Evolutionary conservation across 2,888 invertebrate genomes (phyloP), one percentile per base, ranked within the genome.

Genomic region (Aporophyla lueneburgensis): DNA sequence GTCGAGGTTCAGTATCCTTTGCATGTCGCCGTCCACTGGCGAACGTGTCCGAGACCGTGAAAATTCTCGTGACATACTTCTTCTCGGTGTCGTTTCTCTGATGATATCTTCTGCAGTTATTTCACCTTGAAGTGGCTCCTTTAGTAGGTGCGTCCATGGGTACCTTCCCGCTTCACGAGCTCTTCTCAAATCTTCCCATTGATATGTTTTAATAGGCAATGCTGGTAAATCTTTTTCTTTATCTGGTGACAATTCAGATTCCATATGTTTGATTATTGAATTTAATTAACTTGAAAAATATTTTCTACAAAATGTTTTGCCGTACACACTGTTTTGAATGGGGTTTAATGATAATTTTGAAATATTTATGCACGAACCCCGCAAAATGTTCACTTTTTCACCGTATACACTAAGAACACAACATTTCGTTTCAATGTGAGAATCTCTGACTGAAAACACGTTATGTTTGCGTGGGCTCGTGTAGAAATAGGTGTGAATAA

Each of bases 91-190:
- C 6, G 95, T 93, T 86, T 95, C 96, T 85, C 96, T 93, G 80
- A 96, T 92, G 86, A 97, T 91, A 93, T 97, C 93, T 93, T 96
- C 96, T 46, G 96, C 96, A 68, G 96, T 96, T 80, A 97, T 94
- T 90, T 95, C 95, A 72, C 95, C 96, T 88, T 94, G 94, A 40
- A 97, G 93, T 0, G 97, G 97, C 43, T 96, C 97, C 92, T 98
- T 98, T 89, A 98, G 97, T 46, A 98, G 94, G 93, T 98, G 97
- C 21, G 98, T 98, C 98, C 98, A 98, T 86, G 98, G 98, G 91
- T 98, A 98, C 65, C 97, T 97, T 83, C 98, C 98, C 91, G 97
- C 97, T 89, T 97, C 97, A 94, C 97, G 97, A 87, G 97, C 97
- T 92, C 98, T 97, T 89, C 97, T 96, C 61, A 98, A 95, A 94